A percentile compares a stretch with the other conserved stretches of the same genome.
Evolutionary conservation across 2,888 invertebrate species (phyloP).

Genomic region (Odontothrips loti): DNA sequence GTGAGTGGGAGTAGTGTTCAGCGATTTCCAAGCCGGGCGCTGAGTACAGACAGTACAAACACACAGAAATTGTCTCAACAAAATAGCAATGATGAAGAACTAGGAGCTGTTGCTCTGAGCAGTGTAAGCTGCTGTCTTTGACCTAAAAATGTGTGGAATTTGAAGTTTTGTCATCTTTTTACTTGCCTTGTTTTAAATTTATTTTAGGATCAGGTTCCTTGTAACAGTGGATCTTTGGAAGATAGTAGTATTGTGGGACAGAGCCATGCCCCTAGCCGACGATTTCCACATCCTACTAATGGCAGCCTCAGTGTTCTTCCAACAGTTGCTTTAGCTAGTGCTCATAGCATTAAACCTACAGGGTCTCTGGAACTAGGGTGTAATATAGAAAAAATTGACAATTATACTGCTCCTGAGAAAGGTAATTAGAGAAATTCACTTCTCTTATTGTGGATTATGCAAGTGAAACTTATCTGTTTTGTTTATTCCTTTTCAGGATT

Average conservation of each 20-base stretch:
- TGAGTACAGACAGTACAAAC: background rate
- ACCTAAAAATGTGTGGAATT: background rate
- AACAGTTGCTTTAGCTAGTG: conserved; percentile 19
- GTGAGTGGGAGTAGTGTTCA: background rate
- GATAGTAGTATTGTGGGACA: conserved; percentile 1
- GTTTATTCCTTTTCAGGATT: background rate
- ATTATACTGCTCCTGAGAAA: conserved; percentile 4
- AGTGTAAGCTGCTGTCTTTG: background rate
- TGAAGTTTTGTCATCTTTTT: background rate
- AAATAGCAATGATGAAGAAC: conserved; percentile 5
- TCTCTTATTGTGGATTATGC: background rate
- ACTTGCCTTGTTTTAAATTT: background rate
- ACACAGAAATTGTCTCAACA: conserved; percentile 1
- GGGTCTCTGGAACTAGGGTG: conserved; percentile 55
- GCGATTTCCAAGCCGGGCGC: background rate
- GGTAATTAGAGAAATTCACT: background rate
- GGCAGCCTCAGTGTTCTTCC: conserved; percentile 14
- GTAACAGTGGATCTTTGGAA: background rate
- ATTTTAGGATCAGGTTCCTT: background rate
- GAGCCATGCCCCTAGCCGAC: background rate
- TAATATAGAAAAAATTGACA: conserved; percentile 20
- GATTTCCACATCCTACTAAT: conserved; percentile 4
- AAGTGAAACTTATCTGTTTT: background rate
- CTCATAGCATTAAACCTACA: conserved; percentile 48
- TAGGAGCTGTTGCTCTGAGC: background rate